Conservation (phyloP, 2,888 invertebrate species). For the Lasiommata megera region DNA sequence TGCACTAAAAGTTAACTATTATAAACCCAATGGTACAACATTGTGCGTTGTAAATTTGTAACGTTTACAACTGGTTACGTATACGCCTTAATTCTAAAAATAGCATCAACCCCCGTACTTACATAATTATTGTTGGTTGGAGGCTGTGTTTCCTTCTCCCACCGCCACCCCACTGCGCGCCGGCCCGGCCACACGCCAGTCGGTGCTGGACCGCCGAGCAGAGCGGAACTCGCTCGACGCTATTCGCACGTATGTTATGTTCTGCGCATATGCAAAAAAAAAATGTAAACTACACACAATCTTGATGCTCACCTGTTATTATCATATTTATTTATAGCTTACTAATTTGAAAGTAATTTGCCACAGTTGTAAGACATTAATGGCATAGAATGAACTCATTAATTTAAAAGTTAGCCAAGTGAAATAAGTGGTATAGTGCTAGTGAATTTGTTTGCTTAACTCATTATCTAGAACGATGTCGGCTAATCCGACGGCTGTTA, state of each 20-base stretch:
- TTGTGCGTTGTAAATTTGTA: conserved; percentile 35
- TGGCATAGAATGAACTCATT: neutral
- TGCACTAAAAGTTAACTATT: conserved; percentile 12
- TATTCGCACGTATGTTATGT: conserved; percentile 20
- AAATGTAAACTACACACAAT: conserved; percentile 5
- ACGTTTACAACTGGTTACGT: conserved; percentile 52
- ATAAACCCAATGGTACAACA: conserved; percentile 14
- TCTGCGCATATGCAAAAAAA: conserved; percentile 15
- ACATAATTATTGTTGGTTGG: conserved; percentile 72
- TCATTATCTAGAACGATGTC: conserved; percentile 47
- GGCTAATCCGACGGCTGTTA: conserved; percentile 53
- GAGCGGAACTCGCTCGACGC: conserved; percentile 31
- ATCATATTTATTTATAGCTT: neutral
- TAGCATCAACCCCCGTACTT: conserved; percentile 69
- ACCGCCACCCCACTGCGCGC: conserved; percentile 38
- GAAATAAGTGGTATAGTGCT: conserved; percentile 29
- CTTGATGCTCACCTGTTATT: neutral
- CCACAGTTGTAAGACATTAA: neutral
- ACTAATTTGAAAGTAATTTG: neutral
- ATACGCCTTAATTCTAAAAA: conserved; percentile 63
- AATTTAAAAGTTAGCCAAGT: conserved; percentile 9
- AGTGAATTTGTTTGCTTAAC: conserved; percentile 35
- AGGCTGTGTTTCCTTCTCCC: conserved; percentile 65
- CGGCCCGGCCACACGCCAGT: conserved; percentile 45
- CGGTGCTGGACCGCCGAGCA: conserved; percentile 43